A percentile compares a stretch with the other conserved stretches of the same genome.
Evolutionary conservation across 2,797 vertebrate genomes (phyloP).

Genomic region (Sylvia borin): DNA sequence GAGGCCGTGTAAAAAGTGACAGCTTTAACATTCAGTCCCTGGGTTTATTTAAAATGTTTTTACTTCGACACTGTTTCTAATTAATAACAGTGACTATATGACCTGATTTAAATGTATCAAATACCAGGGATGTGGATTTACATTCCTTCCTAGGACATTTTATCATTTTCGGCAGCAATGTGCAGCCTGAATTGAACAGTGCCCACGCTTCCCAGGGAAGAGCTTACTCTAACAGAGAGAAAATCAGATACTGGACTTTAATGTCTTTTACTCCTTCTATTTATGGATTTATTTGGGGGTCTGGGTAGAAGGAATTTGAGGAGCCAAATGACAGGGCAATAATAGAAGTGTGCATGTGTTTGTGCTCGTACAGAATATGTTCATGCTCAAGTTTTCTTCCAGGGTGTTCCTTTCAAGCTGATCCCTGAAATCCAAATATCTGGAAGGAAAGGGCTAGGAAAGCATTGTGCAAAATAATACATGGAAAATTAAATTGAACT

Average conservation of each 20-base stretch:
- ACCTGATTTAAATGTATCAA: slow-evolving; percentile 65
- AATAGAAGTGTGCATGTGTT: not conserved
- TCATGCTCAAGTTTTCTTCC: not conserved
- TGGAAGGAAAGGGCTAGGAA: not conserved
- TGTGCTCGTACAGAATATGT: not conserved
- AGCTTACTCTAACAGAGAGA: not conserved
- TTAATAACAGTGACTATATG: slow-evolving; percentile 70
- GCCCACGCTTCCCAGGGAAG: not conserved
- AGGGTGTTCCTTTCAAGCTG: not conserved
- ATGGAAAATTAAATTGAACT: not conserved
- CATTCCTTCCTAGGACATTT: not conserved
- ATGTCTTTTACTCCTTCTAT: not conserved
- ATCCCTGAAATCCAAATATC: not conserved
- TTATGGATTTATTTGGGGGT: slow-evolving; percentile 8
- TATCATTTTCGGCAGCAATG: not conserved
- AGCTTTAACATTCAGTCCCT: slow-evolving; percentile 74
- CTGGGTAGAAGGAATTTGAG: not conserved
- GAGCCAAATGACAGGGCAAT: not conserved
- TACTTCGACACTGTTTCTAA: slow-evolving; percentile 74
- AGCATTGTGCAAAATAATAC: not conserved
- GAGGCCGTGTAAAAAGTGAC: slow-evolving; percentile 79
- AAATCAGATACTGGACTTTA: slow-evolving; percentile 7
- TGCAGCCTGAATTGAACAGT: not conserved
- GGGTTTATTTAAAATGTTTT: slow-evolving; percentile 78
- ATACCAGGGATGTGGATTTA: slow-evolving; percentile 12